These are phyloP conservation scores for Isurus oxyrinchus DNA, from an alignment of 2,113 vertebrate genomes.

Conservation along the genomic window DNA sequence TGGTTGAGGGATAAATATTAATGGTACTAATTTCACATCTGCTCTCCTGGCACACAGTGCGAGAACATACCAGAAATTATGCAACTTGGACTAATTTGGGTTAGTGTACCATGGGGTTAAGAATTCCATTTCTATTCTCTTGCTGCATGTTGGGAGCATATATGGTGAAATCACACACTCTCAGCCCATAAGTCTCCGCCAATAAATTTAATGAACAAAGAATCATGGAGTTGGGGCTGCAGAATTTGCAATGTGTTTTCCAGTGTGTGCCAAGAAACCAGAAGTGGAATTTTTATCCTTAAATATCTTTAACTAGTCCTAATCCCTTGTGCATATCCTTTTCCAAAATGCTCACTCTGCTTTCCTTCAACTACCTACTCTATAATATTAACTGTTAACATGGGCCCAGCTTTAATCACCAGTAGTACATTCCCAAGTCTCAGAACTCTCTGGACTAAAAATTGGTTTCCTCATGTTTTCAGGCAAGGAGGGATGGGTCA, in stretches of 20 bases:
- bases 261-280: background rate
- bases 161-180: slow-evolving; percentile 22
- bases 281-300: slow-evolving; percentile 25
- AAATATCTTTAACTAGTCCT: background rate
- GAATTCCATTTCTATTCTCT: slow-evolving; percentile 19
- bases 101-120: background rate
- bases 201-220: background rate
- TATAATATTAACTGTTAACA: background rate
- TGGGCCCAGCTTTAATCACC: background rate
- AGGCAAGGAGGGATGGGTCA: background rate
- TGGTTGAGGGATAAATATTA: background rate
- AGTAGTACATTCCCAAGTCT: background rate
- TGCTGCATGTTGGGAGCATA: background rate
- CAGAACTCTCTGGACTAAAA: background rate
- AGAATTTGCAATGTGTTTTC: background rate
- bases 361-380: background rate
- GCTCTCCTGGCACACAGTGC: background rate
- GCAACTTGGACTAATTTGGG: background rate
- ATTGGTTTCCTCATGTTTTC: background rate
- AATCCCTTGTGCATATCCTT: background rate
- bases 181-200: slow-evolving; percentile 2
- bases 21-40: background rate
- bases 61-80: slow-evolving; percentile 17
- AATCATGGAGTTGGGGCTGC: background rate
- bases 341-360: background rate